Base-by-base conservation (phyloP, 35 echinoderm and acorn worm genomes). In the Holothuria glaberrima region DNA sequence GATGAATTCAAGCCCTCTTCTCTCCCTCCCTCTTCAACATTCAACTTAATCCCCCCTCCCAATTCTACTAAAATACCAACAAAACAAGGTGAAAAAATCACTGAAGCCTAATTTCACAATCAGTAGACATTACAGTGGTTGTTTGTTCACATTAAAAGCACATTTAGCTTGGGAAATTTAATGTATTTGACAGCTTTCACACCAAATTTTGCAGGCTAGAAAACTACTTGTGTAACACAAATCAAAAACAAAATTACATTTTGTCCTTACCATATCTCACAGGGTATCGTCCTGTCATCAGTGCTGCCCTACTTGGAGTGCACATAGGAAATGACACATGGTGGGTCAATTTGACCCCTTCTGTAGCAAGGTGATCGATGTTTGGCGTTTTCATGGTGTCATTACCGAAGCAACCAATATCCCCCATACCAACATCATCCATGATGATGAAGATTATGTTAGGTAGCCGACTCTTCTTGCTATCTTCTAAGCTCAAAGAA, bases 401-500 rank as follows among this genome's bases (percentile, higher is more conserved):
- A 36, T 99, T 99, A 18, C 97, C 97, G 86, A 95, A 99, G 62
- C 97, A 99, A 48, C 93, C 97, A 4, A 99, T 74, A 75, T 99
- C 97, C 2, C 97, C 95, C 91, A 95, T 95, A 4, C 97, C 97
- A n/a, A 99, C 83, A 56, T 99, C 97, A 52, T 99, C 97, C 83
- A 95, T 92, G 28, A 99, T 83, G 45, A 99, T 90, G 21, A 99
- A 86, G 4, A 99, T 74, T 45, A 97, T 88, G 61, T 97, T 97
- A 18, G 95, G 95, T 9, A 16, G 85, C 3, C 85, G 80, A 61
- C 56, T 61, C 80, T 84, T 63, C 46, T 48, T 38, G 12, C 17
- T n/a, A 22, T 61, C 56, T 7, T 31, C 80, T 13, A 30, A 2
- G 0, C 46, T 58, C 19, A 28, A 24, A 48, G 33, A 32, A 36